Percentiles rank a stretch among this genome's conserved stretches.
Conservation (phyloP, 2,888 invertebrate species). For the Lagria hirta region DNA sequence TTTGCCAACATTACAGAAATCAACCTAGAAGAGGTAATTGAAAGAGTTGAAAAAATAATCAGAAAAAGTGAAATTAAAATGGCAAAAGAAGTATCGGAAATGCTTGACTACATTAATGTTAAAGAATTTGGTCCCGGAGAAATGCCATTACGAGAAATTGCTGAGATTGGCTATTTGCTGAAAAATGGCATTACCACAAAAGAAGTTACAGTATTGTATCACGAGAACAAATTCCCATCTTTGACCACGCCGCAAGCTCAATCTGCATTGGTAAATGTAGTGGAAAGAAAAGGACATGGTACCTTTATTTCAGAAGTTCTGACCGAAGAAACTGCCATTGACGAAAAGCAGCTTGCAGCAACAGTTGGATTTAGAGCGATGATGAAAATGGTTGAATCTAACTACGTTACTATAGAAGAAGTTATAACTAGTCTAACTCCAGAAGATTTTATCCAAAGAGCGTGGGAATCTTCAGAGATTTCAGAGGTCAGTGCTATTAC, state of each 20-base stretch:
- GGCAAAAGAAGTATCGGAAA: conserved; percentile 74
- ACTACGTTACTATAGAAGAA: conserved; percentile 80
- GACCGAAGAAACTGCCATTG: conserved; percentile 76
- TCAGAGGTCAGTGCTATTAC: conserved; percentile 58
- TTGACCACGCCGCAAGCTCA: conserved; percentile 79
- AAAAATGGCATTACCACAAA: conserved; percentile 73
- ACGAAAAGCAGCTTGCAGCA: conserved; percentile 74
- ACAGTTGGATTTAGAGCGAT: conserved; percentile 84
- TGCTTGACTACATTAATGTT: conserved; percentile 72
- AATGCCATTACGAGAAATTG: conserved; percentile 75
- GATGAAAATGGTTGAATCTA: conserved; percentile 80
- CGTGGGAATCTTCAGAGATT: conserved; percentile 76
- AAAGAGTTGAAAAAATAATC: conserved; percentile 59
- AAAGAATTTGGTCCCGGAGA: conserved; percentile 81
- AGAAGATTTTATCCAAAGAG: conserved; percentile 78
- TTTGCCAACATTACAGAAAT: conserved; percentile 55
- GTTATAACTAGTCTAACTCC: conserved; percentile 80
- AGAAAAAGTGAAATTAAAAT: conserved; percentile 61
- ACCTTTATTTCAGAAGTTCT: conserved; percentile 79
- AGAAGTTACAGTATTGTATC: conserved; percentile 77
- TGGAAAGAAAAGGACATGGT: conserved; percentile 81
- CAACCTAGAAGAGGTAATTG: conserved; percentile 59
- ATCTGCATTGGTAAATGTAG: conserved; percentile 79
- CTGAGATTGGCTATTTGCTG: conserved; percentile 77
- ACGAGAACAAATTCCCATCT: conserved; percentile 77